Evolutionary conservation across 2,888 invertebrate genomes (phyloP), one percentile per base, ranked within the genome.

Genomic region (Eurytoma adleriae): DNA sequence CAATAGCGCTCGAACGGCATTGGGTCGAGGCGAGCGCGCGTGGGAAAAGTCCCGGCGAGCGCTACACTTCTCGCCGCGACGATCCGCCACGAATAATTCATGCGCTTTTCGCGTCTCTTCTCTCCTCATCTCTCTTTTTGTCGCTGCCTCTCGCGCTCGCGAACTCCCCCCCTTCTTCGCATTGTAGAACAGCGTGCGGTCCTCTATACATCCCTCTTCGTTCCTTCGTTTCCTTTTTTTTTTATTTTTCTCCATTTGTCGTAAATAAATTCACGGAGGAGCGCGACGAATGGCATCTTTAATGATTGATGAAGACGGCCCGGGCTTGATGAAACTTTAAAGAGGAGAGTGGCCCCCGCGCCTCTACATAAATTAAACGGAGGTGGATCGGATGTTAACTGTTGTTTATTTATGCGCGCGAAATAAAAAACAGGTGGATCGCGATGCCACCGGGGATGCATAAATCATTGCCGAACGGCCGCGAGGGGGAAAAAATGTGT

Each of bases 221-320:
- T 40, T 59, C 66, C 14, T n/a, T 16, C 30, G 30, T 40, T 10
- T 2, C n/a, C 40, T 52, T 10, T 56, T 56, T 27, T 24, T 79
- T 79, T 78, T 78, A 71, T 78, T 74, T 82, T 71, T 75, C 80
- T 78, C 71, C 82, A 80, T 82, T 80, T 82, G 79, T 82, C 78
- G 79, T 74, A 78, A 80, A 82, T 80, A 82, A 82, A 82, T 82
- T 80, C 78, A 67, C 72, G 79, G 24, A 75, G 74, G 78, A 82
- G 78, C 77, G 82, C 80, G 82, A 78, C 78, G 80, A 82, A 77
- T 79, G 79, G 79, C 80, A 78, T 82, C 78, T 69, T 73, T 78
- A 82, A 82, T 82, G 82, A 82, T 82, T 82, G 82, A 82, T 82
- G 82, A 82, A 78, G 78, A 82, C 80, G 71, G 74, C 67, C 79